Evolutionary conservation across 1,140 invertebrate genomes (phyloP).

Genomic region (Holotrichia oblita): DNA sequence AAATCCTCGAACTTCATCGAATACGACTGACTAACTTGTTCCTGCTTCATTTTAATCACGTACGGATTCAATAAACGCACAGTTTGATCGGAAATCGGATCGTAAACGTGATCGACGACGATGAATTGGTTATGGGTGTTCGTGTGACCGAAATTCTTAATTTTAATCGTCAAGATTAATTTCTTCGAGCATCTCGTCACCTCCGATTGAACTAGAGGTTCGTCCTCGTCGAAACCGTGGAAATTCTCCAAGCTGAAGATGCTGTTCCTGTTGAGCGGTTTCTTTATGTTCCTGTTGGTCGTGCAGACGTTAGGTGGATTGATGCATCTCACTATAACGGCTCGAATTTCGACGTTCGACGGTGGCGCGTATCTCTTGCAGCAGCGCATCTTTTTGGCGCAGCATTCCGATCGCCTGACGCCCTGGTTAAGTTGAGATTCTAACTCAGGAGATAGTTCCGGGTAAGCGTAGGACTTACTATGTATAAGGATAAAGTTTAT

Average conservation of each 20-base stretch:
- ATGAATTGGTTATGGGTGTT: constrained; percentile 61
- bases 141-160: constrained; percentile 53
- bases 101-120: constrained; percentile 62
- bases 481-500: background rate
- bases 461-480: background rate
- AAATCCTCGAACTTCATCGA: constrained; percentile 59
- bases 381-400: constrained; percentile 49
- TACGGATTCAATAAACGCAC: constrained; percentile 61
- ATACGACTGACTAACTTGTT: constrained; percentile 60
- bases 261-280: constrained; percentile 41
- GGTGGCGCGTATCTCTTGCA: constrained; percentile 42
- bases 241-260: constrained; percentile 43
- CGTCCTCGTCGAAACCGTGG: constrained; percentile 49
- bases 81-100: constrained; percentile 58
- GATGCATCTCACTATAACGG: constrained; percentile 52
- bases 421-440: constrained; percentile 42
- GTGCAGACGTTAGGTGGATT: constrained; percentile 35
- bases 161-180: constrained; percentile 55
- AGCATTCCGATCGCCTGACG: constrained; percentile 47
- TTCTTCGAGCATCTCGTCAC: constrained; percentile 56
- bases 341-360: constrained; percentile 56
- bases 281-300: constrained; percentile 40
- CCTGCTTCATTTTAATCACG: constrained; percentile 62
- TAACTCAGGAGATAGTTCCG: background rate
- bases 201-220: constrained; percentile 45